A percentile compares a stretch with the other conserved stretches of the same genome.
Conservation (phyloP, 2,888 invertebrate genomes). For the Lottia scabra region DNA sequence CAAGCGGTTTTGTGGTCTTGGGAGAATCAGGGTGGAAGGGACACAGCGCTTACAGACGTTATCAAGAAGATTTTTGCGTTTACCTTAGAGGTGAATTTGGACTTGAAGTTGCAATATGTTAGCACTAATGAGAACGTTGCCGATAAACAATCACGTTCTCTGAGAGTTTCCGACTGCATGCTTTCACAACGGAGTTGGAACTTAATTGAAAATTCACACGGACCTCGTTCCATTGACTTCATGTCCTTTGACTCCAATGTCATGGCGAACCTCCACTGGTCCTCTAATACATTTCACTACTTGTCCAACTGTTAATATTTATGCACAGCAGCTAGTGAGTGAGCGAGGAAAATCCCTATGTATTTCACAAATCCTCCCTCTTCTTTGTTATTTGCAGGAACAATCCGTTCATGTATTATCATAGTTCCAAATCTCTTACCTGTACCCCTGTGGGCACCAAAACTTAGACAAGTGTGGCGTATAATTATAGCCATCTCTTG, state of each 20-base stretch:
- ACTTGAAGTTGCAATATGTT: conserved; percentile 23
- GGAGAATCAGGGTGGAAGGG: too few species aligned
- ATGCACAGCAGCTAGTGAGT: background rate
- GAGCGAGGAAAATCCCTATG: background rate
- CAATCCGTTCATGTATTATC: background rate
- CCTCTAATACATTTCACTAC: background rate
- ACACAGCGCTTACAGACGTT: too few species aligned
- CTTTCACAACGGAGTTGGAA: background rate
- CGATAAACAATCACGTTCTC: conserved; percentile 8
- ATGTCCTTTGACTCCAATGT: background rate
- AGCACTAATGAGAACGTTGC: conserved; percentile 18
- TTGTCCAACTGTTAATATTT: background rate
- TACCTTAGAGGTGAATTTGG: too few species aligned
- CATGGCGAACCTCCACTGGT: too few species aligned
- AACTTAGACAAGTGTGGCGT: too few species aligned
- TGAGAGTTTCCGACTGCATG: background rate
- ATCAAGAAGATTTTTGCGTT: too few species aligned
- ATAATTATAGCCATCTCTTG: too few species aligned
- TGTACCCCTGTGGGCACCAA: background rate
- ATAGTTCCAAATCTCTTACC: background rate
- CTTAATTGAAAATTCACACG: background rate
- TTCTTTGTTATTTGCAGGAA: background rate
- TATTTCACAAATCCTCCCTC: background rate
- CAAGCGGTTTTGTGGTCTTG: too few species aligned
- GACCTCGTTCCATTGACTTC: background rate